phyloP scores from a whole-genome alignment of 2,888 invertebrate species.

The Idaea straminata region DNA sequence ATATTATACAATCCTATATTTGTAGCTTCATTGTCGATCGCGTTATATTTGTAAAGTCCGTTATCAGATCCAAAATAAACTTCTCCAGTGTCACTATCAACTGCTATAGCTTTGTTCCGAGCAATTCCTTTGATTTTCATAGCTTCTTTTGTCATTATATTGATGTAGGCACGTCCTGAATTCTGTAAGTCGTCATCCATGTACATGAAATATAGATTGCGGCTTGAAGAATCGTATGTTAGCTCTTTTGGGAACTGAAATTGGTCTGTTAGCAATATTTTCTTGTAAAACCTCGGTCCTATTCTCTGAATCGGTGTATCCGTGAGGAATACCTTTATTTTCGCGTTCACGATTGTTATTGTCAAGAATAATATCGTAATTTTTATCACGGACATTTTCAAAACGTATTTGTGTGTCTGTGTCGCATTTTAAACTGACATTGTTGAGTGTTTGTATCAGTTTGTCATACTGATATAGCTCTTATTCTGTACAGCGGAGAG shows the following conservation, averaged over 20 bases:
- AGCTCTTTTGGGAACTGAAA: conserved; percentile 59
- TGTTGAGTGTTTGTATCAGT: conserved; percentile 37
- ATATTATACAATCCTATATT: conserved; percentile 65
- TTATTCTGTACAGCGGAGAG: conserved; percentile 29
- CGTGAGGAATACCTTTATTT: conserved; percentile 48
- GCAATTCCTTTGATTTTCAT: conserved; percentile 57
- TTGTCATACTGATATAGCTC: conserved; percentile 32
- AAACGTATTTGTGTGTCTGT: conserved; percentile 36
- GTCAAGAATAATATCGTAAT: conserved; percentile 31
- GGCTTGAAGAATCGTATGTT: conserved; percentile 62
- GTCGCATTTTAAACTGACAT: conserved; percentile 45
- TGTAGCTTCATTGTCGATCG: conserved; percentile 46
- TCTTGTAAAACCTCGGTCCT: conserved; percentile 59
- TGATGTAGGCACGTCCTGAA: conserved; percentile 61
- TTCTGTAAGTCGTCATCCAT: conserved; percentile 65
- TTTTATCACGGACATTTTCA: conserved; percentile 34
- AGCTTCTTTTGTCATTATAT: conserved; percentile 56
- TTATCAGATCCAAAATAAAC: conserved; percentile 70
- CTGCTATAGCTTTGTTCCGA: conserved; percentile 64
- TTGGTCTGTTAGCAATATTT: conserved; percentile 54
- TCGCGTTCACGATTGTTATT: conserved; percentile 45
- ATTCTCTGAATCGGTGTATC: conserved; percentile 58
- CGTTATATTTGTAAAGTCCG: conserved; percentile 65
- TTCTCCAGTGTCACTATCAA: conserved; percentile 58
- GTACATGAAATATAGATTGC: conserved; percentile 69